Evolutionary conservation across 2,888 invertebrate genomes (phyloP), one percentile per base, ranked within the genome.

Genomic region (Halocaridina rubra): DNA sequence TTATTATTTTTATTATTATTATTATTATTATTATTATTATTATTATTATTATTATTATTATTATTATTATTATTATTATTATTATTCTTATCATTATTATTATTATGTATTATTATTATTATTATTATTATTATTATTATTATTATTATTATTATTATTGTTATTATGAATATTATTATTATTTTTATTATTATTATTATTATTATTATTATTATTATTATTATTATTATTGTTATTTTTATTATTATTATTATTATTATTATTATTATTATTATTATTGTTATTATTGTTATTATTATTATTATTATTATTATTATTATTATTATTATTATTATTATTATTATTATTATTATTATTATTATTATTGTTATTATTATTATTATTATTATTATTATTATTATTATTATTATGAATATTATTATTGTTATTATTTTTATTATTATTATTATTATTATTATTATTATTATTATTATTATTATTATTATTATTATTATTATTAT

Each of bases 21-120:
- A 61, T 61, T 61, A 61, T 22, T 61, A 61, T 61, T 61, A 61
- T 61, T 61, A 61, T 61, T 61, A 61, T 61, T 22, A 61, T 61
- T 22, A 61, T 61, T 61, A 19, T 61, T 61, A 22, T 61, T 61
- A 61, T 61, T 19, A 61, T 61, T 61, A 22, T 61, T 61, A 61
- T 61, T 61, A 61, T 61, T 22, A 61, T 61, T 22, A 61, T 61
- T 61, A 61, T 61, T 61, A 61, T 13, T 22, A 61, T 13, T 22
- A 13, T 19, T 61, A 13, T 7, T 7, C 7, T 61, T 13, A 61
- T 13, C n/a, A 19, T 22, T 61, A 19, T 61, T 61, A 22, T 61
- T 61, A 19, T 13, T 61, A 61, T 22, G n/a, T 22, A 61, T 61
- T 61, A 61, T 19, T 39, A 39, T 39, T 39, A 39, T 39, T 39